Evolutionary conservation across 1,140 invertebrate genomes (phyloP).

Genomic region (Danaus plexippus): DNA sequence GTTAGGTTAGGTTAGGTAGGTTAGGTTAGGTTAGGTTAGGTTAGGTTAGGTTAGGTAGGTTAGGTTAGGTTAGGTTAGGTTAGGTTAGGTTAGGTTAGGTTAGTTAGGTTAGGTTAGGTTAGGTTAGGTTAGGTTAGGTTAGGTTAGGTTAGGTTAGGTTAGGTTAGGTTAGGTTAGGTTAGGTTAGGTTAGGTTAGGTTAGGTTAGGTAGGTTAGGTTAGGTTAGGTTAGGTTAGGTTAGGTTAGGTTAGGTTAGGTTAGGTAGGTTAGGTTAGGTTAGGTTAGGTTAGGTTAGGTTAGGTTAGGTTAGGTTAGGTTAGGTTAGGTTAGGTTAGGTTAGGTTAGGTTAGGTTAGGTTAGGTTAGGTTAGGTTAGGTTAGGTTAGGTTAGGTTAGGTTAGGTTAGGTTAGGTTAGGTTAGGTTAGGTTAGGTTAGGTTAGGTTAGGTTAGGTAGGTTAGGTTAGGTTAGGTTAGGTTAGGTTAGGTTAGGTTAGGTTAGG

Average conservation of each 20-base stretch:
- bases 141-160: slow-evolving; percentile 30
- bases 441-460: too few relatives aligned
- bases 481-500: slow-evolving; percentile 11
- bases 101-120: slow-evolving; percentile 15
- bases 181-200: slow-evolving; percentile 31
- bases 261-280: too few relatives aligned
- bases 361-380: slow-evolving; percentile 4
- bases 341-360: slow-evolving; percentile 11
- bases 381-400: slow-evolving; percentile 24
- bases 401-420: slow-evolving; percentile 4
- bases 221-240: too few relatives aligned
- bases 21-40: too few relatives aligned
- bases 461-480: too few relatives aligned
- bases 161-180: slow-evolving; percentile 27
- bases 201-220: too few relatives aligned
- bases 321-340: slow-evolving; percentile 21
- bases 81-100: too few relatives aligned
- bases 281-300: slow-evolving; percentile 30
- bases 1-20: too few relatives aligned
- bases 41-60: too few relatives aligned
- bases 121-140: slow-evolving; percentile 28
- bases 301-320: slow-evolving; percentile 32
- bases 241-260: too few relatives aligned
- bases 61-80: too few relatives aligned
- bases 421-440: slow-evolving; percentile 5